These are phyloP conservation scores for Montipora foliosa DNA, from an alignment of 64 coral and sea anemone genomes.

Conservation along the genomic window DNA sequence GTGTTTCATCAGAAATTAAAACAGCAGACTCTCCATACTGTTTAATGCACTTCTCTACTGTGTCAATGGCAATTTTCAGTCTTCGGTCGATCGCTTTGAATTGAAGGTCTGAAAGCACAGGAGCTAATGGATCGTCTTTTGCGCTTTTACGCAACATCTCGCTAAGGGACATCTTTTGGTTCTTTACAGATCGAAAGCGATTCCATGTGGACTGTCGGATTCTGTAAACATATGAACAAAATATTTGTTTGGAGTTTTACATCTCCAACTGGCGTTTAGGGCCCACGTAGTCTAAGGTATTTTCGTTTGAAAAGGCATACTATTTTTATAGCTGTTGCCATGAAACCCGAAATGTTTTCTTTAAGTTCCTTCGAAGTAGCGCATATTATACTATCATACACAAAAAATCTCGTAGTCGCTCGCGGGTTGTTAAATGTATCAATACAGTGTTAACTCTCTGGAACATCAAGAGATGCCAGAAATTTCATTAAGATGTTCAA, in stretches of 20 bases:
- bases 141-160: conserved; percentile 62
- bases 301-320: too few relatives aligned
- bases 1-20: conserved; percentile 14
- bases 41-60: conserved; percentile 74
- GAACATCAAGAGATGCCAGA: too few relatives aligned
- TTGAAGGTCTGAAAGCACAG: conserved; percentile 83
- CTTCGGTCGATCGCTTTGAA: conserved; percentile 87
- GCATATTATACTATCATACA: too few relatives aligned
- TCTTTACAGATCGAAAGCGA: conserved; percentile 57
- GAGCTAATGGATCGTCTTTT: conserved; percentile 78
- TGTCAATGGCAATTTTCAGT: conserved; percentile 64
- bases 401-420: too few relatives aligned
- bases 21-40: conserved; percentile 76
- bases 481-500: too few relatives aligned
- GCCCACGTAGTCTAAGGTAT: too few relatives aligned
- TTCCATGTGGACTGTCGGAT: conserved; percentile 88
- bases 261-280: too few relatives aligned
- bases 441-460: too few relatives aligned
- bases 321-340: neutral
- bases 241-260: neutral
- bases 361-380: neutral
- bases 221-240: conserved; percentile 63
- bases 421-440: too few relatives aligned
- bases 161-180: conserved; percentile 66
- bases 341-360: neutral